Conservation (phyloP, 2,888 invertebrate genomes). For the Drosophila acutilabella region DNA sequence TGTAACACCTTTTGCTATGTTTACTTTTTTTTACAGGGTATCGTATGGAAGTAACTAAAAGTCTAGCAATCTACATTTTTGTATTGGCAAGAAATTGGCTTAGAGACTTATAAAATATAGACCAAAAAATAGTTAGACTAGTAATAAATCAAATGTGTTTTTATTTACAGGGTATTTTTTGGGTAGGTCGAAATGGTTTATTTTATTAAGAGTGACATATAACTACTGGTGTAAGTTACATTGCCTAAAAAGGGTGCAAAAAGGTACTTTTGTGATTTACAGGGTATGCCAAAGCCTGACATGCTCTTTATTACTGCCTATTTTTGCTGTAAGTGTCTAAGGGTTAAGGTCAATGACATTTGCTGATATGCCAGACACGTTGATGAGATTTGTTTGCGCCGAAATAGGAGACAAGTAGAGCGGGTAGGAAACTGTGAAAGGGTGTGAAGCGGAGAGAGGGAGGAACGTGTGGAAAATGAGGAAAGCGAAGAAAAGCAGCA, state of each 20-base stretch:
- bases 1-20: neutral
- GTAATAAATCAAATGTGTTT: too few species aligned
- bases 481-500: constrained; percentile 16
- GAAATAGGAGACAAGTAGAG: constrained; percentile 1
- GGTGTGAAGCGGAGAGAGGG: neutral
- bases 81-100: too few species aligned
- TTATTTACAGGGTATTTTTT: neutral
- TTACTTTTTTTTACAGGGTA: neutral
- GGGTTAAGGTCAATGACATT: constrained; percentile 59
- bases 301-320: neutral
- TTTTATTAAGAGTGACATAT: too few species aligned
- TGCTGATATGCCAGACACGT: constrained; percentile 36
- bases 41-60: too few species aligned
- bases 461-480: neutral
- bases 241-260: neutral
- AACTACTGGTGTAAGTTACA: too few species aligned
- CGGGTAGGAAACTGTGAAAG: neutral
- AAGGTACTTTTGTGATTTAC: neutral
- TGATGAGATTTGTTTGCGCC: constrained; percentile 2
- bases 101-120: too few species aligned
- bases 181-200: too few species aligned
- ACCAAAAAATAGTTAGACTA: too few species aligned
- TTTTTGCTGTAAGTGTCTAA: constrained; percentile 10
- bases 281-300: neutral
- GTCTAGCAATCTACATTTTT: too few species aligned